A percentile compares a stretch with the other conserved stretches of the same genome.
These are phyloP conservation scores for Cossypha niveicapilla DNA, from an alignment of 2,797 vertebrate species.

Conservation along the genomic window DNA sequence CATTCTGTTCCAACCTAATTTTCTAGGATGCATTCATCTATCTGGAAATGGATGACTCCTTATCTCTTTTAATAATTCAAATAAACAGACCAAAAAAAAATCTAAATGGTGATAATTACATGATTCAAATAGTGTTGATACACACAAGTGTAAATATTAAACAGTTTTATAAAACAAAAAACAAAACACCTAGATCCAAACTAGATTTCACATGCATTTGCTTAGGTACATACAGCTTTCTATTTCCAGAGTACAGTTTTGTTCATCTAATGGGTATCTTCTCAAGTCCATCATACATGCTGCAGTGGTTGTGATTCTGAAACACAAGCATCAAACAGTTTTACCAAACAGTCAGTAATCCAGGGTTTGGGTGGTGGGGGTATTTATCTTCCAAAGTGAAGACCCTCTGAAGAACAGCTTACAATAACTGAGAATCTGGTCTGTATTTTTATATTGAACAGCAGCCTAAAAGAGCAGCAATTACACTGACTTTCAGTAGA, in stretches of 20 bases:
- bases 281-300: slow-evolving; percentile 99
- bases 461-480: neutral
- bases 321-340: slow-evolving; percentile 22
- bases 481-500: neutral
- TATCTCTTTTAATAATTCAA: neutral
- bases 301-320: slow-evolving; percentile 96
- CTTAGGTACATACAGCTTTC: slow-evolving; percentile 90
- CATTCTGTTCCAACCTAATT: neutral
- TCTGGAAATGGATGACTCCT: neutral
- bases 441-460: neutral
- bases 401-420: neutral
- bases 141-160: neutral
- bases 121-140: neutral
- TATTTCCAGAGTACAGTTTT: slow-evolving; percentile 98
- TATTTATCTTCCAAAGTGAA: neutral
- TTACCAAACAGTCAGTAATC: neutral
- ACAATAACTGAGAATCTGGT: neutral
- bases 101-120: neutral
- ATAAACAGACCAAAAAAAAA: neutral
- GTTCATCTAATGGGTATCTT: slow-evolving; percentile 95
- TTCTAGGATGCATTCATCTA: neutral
- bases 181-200: neutral
- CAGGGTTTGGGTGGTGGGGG: neutral
- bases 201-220: neutral
- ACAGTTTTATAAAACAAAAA: neutral